Conservation (phyloP, 2,113 vertebrate species). For the Pterocles gutturalis region DNA sequence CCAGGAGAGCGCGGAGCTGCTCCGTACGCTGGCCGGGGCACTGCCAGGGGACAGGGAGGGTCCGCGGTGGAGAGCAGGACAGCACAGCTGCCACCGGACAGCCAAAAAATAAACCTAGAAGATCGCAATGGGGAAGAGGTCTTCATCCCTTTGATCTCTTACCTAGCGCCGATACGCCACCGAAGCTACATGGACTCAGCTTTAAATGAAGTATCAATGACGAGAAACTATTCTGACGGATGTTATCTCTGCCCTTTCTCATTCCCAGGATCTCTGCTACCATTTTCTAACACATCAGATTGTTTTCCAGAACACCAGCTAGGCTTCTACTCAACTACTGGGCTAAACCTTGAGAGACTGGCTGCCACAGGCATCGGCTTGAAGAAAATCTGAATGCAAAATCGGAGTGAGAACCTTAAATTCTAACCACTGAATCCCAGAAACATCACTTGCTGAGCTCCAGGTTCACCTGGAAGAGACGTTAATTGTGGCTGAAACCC, state of each 20-base stretch:
- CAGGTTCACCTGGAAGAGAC: neutral
- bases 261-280: neutral
- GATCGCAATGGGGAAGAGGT: neutral
- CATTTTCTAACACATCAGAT: neutral
- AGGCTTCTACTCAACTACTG: neutral
- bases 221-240: neutral
- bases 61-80: neutral
- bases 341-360: neutral
- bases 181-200: neutral
- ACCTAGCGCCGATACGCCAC: neutral
- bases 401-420: neutral
- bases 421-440: accelerated
- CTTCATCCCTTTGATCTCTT: neutral
- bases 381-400: neutral
- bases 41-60: neutral
- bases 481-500: accelerated
- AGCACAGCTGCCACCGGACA: neutral
- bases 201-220: neutral
- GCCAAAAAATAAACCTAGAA: neutral
- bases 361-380: neutral
- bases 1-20: neutral
- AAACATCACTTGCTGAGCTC: accelerated
- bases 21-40: accelerated
- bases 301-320: neutral
- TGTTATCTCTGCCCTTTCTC: neutral